phyloP scores from a whole-genome alignment of 2,113 vertebrate species.

The Otis tarda region DNA sequence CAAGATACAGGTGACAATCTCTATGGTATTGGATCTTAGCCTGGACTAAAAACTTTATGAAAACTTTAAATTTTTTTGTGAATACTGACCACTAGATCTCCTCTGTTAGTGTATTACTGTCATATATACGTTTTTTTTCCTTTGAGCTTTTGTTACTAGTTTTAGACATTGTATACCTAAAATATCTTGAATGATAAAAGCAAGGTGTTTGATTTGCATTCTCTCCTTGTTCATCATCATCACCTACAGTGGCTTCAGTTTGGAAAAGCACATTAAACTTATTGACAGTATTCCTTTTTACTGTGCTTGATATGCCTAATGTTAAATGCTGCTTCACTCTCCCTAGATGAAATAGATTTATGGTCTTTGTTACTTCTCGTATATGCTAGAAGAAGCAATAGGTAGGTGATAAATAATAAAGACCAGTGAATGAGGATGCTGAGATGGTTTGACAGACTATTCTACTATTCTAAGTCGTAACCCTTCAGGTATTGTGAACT shows the following conservation, averaged over 20 bases:
- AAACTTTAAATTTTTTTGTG: neutral
- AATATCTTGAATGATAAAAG: neutral
- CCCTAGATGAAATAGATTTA: slow-evolving; percentile 10
- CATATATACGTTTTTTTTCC: neutral
- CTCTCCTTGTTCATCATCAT: neutral
- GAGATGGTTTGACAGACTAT: neutral
- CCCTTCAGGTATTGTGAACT: neutral
- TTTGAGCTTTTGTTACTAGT: neutral
- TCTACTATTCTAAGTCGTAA: neutral
- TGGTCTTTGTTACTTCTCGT: neutral
- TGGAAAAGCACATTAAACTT: neutral
- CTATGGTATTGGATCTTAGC: neutral
- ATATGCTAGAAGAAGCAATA: neutral
- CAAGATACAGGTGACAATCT: neutral
- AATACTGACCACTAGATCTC: neutral
- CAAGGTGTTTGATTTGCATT: neutral
- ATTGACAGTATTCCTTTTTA: neutral
- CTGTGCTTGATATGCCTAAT: neutral
- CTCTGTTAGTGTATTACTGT: neutral
- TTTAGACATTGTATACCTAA: neutral
- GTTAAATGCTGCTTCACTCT: slow-evolving; percentile 11
- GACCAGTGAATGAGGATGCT: neutral
- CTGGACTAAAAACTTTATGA: neutral
- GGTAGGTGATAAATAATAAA: neutral
- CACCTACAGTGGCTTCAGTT: neutral